Conservation (phyloP, 2,113 vertebrate genomes). For the Gadus chalcogrammus region DNA sequence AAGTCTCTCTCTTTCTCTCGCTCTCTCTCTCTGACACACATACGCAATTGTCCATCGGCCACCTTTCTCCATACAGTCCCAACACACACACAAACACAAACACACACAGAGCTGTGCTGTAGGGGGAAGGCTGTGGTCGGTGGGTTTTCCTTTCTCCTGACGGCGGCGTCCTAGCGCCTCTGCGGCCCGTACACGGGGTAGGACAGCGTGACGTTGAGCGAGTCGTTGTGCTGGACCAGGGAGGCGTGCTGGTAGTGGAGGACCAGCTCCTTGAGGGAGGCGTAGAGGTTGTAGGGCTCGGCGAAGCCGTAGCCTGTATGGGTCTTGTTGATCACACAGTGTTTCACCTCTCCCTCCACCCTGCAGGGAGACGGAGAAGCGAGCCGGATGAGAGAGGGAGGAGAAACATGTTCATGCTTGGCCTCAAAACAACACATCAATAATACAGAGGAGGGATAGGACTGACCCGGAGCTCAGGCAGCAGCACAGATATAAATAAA, state of each 20-base stretch:
- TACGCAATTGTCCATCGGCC: not conserved
- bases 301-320: constrained; percentile 92
- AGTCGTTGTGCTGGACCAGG: constrained; percentile 98
- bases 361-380: constrained; percentile 56
- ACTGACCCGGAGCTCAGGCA: too few relatives aligned
- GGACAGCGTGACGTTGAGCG: constrained; percentile 96
- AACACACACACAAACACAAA: not conserved
- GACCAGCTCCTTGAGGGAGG: constrained; percentile 95
- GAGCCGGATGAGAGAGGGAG: not conserved
- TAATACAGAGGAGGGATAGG: too few relatives aligned
- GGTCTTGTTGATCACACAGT: constrained; percentile 98
- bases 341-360: constrained; percentile 95
- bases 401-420: too few relatives aligned
- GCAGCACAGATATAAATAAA: too few relatives aligned
- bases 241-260: constrained; percentile 99
- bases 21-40: not conserved
- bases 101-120: not conserved
- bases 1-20: not conserved
- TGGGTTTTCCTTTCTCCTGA: not conserved
- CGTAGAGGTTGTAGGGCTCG: constrained; percentile 97
- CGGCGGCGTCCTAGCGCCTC: constrained; percentile 79
- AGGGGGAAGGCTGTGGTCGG: not conserved
- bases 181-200: constrained; percentile 95
- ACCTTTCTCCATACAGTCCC: not conserved
- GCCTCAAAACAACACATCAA: too few relatives aligned